These are phyloP conservation scores for Sparus aurata DNA, from an alignment of 2,797 vertebrate species.

Conservation along the genomic window DNA sequence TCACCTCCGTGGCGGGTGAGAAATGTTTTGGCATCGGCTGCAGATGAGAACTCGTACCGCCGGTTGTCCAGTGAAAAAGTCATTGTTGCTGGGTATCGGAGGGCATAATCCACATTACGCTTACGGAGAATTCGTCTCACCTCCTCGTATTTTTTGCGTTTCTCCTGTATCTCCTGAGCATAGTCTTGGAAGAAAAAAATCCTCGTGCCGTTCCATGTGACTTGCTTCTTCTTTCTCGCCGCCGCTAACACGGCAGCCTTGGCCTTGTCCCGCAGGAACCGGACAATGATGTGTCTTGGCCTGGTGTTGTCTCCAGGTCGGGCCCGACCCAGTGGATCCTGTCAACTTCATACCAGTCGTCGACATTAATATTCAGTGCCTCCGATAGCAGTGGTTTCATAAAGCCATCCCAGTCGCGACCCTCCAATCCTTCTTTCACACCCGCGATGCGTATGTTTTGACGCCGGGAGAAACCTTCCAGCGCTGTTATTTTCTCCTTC, in stretches of 20 bases:
- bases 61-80: not conserved
- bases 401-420: not conserved
- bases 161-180: not conserved
- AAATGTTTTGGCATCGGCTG: not conserved
- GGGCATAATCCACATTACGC: not conserved
- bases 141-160: not conserved
- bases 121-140: not conserved
- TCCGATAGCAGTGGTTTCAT: not conserved
- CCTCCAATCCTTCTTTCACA: not conserved
- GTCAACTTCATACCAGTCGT: no score
- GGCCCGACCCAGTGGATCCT: no score
- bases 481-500: not conserved
- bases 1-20: not conserved
- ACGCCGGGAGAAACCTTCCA: not conserved
- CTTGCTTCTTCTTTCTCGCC: not conserved
- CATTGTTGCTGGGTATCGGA: not conserved
- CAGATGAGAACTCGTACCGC: not conserved
- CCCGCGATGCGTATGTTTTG: not conserved
- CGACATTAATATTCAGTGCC: not conserved
- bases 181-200: conserved; percentile 7
- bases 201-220: not conserved
- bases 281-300: not conserved
- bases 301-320: no score
- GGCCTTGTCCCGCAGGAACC: not conserved
- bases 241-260: not conserved